A percentile compares a stretch with the other conserved stretches of the same genome.
These are phyloP conservation scores for Sparus aurata DNA, from an alignment of 2,797 vertebrate genomes.

Conservation along the genomic window DNA sequence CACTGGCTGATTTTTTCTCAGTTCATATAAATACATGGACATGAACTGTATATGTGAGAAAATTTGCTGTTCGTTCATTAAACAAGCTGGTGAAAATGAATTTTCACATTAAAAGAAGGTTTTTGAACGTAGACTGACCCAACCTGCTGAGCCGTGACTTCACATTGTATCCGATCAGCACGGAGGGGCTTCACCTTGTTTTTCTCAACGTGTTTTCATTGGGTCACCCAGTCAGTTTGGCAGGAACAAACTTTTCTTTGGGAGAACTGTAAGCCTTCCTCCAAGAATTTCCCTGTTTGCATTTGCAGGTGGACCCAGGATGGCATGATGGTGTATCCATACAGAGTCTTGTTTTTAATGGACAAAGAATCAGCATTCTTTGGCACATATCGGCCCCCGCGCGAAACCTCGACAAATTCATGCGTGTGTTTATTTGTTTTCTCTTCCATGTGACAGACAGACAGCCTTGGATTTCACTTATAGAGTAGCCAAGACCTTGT, in stretches of 20 bases:
- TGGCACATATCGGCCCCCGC: conserved; percentile 26
- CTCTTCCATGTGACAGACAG: conserved; percentile 54
- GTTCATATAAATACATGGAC: not conserved
- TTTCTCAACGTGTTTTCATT: conserved; percentile 35
- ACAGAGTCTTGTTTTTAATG: conserved; percentile 64
- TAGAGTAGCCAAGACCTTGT: conserved; percentile 68
- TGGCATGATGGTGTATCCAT: conserved; percentile 56
- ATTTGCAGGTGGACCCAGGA: conserved; percentile 74
- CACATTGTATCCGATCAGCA: conserved; percentile 25
- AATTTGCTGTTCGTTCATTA: not conserved
- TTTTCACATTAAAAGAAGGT: not conserved
- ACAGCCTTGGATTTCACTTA: conserved; percentile 75
- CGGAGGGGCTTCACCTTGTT: conserved; percentile 24
- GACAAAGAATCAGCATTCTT: conserved; percentile 62
- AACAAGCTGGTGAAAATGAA: not conserved
- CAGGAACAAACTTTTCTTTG: conserved; percentile 52
- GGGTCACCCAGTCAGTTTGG: conserved; percentile 37
- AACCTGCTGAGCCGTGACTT: conserved; percentile 19
- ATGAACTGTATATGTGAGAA: not conserved
- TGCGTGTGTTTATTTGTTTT: conserved; percentile 72
- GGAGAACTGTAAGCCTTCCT: conserved; percentile 44
- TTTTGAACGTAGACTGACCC: not conserved
- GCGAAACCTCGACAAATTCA: conserved; percentile 49
- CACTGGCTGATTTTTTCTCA: not conserved
- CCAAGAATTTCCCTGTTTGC: conserved; percentile 65